Conservation (phyloP, 2,888 invertebrate species). For the Nymphalis polychloros region DNA sequence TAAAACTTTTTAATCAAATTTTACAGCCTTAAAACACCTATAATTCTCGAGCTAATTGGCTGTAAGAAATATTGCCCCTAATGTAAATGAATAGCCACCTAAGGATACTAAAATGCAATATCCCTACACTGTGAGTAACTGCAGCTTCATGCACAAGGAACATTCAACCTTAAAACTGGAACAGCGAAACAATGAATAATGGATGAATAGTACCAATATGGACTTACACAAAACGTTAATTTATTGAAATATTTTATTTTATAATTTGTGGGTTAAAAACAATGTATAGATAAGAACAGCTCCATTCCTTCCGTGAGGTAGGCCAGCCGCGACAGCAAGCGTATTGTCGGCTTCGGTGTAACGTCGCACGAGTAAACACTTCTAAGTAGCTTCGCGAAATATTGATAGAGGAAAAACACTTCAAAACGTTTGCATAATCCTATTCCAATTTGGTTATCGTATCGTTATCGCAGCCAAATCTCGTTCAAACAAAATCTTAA, state of each 20-base stretch:
- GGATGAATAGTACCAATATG: too few relatives aligned
- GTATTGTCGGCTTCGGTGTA: conserved; percentile 53
- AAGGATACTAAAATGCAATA: too few relatives aligned
- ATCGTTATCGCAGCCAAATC: conserved; percentile 21
- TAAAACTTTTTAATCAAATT: too few relatives aligned
- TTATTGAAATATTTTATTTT: not conserved
- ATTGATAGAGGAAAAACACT: conserved; percentile 48
- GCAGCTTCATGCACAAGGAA: too few relatives aligned
- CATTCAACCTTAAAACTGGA: too few relatives aligned
- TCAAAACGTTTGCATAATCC: conserved; percentile 46
- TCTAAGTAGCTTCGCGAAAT: conserved; percentile 48
- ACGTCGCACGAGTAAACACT: conserved; percentile 53
- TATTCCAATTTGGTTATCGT: conserved; percentile 38
- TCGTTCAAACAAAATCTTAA: conserved; percentile 18
- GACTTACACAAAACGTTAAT: too few relatives aligned
- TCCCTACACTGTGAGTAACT: too few relatives aligned
- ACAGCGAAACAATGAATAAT: too few relatives aligned
- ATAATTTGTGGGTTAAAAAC: not conserved
- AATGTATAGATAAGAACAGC: conserved; percentile 29
- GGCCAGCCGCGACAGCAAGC: conserved; percentile 44
- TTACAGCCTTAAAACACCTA: too few relatives aligned
- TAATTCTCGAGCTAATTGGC: too few relatives aligned
- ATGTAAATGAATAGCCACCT: too few relatives aligned
- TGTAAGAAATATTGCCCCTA: too few relatives aligned
- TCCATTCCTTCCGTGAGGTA: conserved; percentile 43